Evolutionary conservation across 1,140 invertebrate species (phyloP).

Genomic region (Argopecten irradians): DNA sequence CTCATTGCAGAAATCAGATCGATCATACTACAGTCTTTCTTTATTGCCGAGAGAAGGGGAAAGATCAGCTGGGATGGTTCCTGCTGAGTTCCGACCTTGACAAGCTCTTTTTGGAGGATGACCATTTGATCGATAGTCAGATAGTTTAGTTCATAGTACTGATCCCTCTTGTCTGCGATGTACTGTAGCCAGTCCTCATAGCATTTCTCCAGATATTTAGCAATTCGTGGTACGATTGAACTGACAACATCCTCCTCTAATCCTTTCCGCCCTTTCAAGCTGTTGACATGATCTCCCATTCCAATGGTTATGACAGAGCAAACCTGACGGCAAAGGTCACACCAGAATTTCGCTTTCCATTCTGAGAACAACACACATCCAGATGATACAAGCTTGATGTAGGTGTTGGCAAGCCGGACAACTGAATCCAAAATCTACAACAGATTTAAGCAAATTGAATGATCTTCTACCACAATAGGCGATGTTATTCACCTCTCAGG

Average conservation of each 20-base stretch:
- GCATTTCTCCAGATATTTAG: conserved; percentile 65
- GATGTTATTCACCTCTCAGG: too few relatives aligned
- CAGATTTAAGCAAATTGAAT: neutral
- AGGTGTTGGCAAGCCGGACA: conserved; percentile 62
- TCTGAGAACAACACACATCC: conserved; percentile 69
- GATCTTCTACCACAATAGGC: too few relatives aligned
- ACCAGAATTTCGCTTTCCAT: conserved; percentile 64
- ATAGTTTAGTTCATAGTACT: conserved; percentile 64
- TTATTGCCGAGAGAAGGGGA: conserved; percentile 55
- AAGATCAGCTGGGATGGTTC: conserved; percentile 52
- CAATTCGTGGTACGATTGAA: conserved; percentile 58
- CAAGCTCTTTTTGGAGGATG: conserved; percentile 64
- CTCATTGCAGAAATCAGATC: conserved; percentile 58
- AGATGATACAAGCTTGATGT: conserved; percentile 58
- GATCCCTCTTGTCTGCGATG: conserved; percentile 55
- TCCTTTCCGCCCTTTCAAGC: conserved; percentile 48
- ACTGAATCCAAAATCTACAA: conserved; percentile 65
- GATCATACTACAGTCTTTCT: conserved; percentile 52
- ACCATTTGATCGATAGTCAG: conserved; percentile 69
- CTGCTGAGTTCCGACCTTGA: conserved; percentile 46
- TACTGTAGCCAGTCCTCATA: conserved; percentile 63
- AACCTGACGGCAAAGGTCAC: conserved; percentile 42
- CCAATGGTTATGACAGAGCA: conserved; percentile 63
- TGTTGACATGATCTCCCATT: conserved; percentile 31
- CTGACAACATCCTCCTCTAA: conserved; percentile 42